Conservation (phyloP, 2,797 vertebrate genomes). For the Poecilia wingei region DNA sequence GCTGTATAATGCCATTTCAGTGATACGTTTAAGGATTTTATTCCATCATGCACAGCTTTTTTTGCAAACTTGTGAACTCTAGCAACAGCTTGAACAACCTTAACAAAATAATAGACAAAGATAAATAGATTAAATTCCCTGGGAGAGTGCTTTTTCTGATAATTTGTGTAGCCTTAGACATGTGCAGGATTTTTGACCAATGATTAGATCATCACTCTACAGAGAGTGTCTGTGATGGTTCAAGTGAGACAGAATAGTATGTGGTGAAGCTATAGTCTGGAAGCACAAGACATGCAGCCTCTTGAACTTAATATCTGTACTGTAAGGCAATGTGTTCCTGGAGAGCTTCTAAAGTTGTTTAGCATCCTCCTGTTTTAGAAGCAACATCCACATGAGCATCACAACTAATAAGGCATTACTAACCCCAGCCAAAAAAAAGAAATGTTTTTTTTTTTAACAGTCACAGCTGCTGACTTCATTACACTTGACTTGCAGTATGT, state of each 20-base stretch:
- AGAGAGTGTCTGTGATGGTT: slow-evolving; percentile 21
- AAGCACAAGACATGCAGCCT: slow-evolving; percentile 14
- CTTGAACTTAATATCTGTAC: background rate
- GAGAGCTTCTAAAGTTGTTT: background rate
- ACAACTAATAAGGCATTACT: background rate
- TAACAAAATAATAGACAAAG: background rate
- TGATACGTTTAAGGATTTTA: background rate
- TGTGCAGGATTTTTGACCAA: slow-evolving; percentile 33
- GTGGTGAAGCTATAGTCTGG: slow-evolving; percentile 1
- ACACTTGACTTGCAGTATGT: background rate
- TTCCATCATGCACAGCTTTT: background rate
- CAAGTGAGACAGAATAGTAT: slow-evolving; percentile 22
- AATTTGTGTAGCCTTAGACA: slow-evolving; percentile 2
- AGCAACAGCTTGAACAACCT: background rate
- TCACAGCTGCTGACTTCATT: background rate
- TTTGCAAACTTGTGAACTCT: background rate
- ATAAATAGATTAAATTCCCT: background rate
- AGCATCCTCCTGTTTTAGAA: background rate
- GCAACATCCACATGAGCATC: background rate
- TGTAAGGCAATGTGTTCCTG: slow-evolving; percentile 26
- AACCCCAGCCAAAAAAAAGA: no score
- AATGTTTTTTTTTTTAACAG: background rate
- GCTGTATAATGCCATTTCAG: background rate
- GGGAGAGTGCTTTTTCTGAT: background rate
- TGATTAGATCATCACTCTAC: slow-evolving; percentile 5